Evolutionary conservation across 2,797 vertebrate genomes (phyloP).

Genomic region (Neosalanx taihuensis): DNA sequence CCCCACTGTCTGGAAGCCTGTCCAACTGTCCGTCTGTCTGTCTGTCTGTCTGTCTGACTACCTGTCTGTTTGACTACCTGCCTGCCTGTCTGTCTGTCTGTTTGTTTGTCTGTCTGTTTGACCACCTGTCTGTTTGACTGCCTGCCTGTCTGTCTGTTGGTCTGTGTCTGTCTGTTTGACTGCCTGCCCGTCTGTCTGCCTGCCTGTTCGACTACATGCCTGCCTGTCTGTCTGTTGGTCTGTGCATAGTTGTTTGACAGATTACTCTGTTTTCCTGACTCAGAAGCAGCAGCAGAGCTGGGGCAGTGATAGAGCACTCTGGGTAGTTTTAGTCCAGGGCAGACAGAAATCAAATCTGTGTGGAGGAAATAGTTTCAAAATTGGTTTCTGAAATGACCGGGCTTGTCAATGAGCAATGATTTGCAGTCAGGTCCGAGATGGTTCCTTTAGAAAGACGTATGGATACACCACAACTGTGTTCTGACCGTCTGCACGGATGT

Average conservation of each 20-base stretch:
- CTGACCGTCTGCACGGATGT: not conserved
- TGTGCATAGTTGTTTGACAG: too few species aligned
- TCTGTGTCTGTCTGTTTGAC: too few species aligned
- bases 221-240: conserved; percentile 26
- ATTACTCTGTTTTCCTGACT: conserved; percentile 45
- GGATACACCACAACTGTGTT: not conserved
- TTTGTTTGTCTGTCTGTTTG: too few species aligned
- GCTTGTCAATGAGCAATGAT: conserved; percentile 41
- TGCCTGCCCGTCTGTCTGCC: too few species aligned
- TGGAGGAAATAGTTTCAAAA: conserved; percentile 33
- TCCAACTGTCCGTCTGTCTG: not conserved
- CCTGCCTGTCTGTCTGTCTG: too few species aligned
- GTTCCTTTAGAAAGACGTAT: not conserved
- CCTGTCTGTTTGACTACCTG: too few species aligned
- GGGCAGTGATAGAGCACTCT: not conserved
- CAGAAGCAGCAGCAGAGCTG: conserved; percentile 11
- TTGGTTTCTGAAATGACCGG: conserved; percentile 35
- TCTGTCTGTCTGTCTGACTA: not conserved
- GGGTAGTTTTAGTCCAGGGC: too few species aligned
- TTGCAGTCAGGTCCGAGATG: conserved; percentile 17
- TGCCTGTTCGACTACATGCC: not conserved
- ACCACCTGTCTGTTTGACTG: too few species aligned
- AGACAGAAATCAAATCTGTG: conserved; percentile 26
- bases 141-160: too few species aligned
- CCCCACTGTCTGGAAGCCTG: not conserved